phyloP scores from a whole-genome alignment of 2,888 invertebrate genomes.

The Teleogryllus oceanicus region DNA sequence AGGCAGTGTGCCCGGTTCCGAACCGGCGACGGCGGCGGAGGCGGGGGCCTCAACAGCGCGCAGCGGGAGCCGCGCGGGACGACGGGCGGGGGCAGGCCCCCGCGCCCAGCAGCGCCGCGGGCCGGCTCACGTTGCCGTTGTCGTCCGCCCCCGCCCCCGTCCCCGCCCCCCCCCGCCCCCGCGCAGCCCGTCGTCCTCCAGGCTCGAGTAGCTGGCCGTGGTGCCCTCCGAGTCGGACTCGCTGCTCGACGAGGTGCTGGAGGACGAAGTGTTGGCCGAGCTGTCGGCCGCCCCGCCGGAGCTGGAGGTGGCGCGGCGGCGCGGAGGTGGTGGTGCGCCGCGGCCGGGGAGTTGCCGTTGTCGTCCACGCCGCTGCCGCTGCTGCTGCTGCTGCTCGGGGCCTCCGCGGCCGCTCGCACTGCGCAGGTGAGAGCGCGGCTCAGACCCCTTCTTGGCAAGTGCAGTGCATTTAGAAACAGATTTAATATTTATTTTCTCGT shows the following conservation, averaged over 20 bases:
- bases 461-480: no score
- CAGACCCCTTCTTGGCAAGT: no score
- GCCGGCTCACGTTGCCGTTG: neutral
- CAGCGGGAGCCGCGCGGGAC: neutral
- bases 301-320: neutral
- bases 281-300: neutral
- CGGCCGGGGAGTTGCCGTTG: neutral
- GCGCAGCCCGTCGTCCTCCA: slow-evolving; percentile 54
- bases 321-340: neutral
- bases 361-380: slow-evolving; percentile 5
- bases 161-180: neutral
- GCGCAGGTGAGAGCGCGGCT: neutral
- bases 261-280: neutral
- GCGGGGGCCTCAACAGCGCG: neutral
- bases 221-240: slow-evolving; percentile 50
- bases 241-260: neutral
- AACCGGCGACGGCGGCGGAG: neutral
- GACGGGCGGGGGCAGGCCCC: neutral
- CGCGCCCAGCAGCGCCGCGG: neutral
- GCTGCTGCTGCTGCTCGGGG: neutral
- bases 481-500: no score
- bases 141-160: neutral
- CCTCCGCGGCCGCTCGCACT: slow-evolving; percentile 18
- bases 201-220: slow-evolving; percentile 53
- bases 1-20: no score